Evolutionary conservation across 2,888 invertebrate genomes (phyloP), one percentile per base, ranked within the genome.

Genomic region (Ophion ventricosus): DNA sequence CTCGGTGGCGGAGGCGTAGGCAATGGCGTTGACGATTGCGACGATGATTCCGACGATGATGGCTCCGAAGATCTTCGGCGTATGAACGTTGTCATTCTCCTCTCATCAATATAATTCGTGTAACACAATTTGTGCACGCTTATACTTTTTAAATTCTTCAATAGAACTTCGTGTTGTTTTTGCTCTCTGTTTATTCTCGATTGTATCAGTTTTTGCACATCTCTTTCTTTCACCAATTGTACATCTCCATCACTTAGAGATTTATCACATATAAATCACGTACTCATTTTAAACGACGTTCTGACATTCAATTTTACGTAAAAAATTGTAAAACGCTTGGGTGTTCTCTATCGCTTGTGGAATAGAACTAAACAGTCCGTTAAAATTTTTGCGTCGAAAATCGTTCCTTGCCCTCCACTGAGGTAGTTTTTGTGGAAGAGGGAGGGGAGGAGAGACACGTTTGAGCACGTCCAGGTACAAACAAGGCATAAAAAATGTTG

Each of bases 161-260:
- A 64, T 64, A 64, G n/a, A 64, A 64, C 64, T 57, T 67, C 57
- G 59, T 29, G 29, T 49, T 57, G 69, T 43, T 43, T 61, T 43
- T 78, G 59, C 59, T 59, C 20, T 57, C 69, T 77, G 11, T 66
- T 69, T 57, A 67, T 54, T 23, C 57, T 59, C 57, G 67, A 35
- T 26, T 40, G 57, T 54, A 77, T 57, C 59, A 57, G 43, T 67
- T 35, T 54, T 77, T 77, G 57, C 56, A 77, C 57, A 66, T 57
- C 67, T 67, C 23, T 77, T n/a, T 35, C 77, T 59, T 77, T 77
- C 59, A 77, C 77, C 35, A 59, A 49, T 77, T 25, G 66, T 54
- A 35, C 17, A 25, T 29, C 59, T 35, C 23, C 43, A 57, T 77
- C 67, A 64, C 49, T 29, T 64, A 77, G 25, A 54, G 57, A 57